Percentiles rank a stretch among this genome's conserved stretches.
These are phyloP conservation scores for Columba guinea DNA, from an alignment of 2,797 vertebrate species.

Conservation along the genomic window DNA sequence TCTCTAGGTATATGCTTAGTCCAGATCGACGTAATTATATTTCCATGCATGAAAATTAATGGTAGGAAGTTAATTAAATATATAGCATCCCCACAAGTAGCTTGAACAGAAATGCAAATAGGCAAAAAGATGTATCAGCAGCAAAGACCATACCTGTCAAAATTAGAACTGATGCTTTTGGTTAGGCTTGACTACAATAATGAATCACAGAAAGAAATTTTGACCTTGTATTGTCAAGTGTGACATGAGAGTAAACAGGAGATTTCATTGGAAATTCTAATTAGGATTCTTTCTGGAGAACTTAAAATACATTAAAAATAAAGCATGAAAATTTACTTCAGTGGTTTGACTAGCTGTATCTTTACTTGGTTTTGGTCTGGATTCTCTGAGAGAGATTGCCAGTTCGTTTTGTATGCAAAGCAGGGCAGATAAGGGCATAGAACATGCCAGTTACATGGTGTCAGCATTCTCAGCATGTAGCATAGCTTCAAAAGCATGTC, in stretches of 20 bases:
- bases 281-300: neutral
- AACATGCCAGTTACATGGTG: conserved; percentile 1
- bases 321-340: neutral
- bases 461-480: conserved; percentile 39
- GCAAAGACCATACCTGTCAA: neutral
- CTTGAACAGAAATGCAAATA: neutral
- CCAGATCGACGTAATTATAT: neutral
- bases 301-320: neutral
- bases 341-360: neutral
- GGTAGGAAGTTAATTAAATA: neutral
- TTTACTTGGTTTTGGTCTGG: neutral
- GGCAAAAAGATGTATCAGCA: neutral
- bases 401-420: neutral
- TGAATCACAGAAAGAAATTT: neutral
- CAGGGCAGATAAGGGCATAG: neutral
- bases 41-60: neutral
- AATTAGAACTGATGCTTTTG: neutral
- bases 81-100: neutral
- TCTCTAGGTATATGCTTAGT: neutral
- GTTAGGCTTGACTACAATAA: neutral
- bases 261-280: neutral
- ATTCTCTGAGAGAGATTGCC: neutral
- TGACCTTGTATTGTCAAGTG: neutral
- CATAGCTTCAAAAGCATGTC: conserved; percentile 37
- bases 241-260: neutral